A percentile compares a stretch with the other conserved stretches of the same genome.
These are phyloP conservation scores for Blastobasis adustella DNA, from an alignment of 2,888 invertebrate genomes.

Conservation along the genomic window DNA sequence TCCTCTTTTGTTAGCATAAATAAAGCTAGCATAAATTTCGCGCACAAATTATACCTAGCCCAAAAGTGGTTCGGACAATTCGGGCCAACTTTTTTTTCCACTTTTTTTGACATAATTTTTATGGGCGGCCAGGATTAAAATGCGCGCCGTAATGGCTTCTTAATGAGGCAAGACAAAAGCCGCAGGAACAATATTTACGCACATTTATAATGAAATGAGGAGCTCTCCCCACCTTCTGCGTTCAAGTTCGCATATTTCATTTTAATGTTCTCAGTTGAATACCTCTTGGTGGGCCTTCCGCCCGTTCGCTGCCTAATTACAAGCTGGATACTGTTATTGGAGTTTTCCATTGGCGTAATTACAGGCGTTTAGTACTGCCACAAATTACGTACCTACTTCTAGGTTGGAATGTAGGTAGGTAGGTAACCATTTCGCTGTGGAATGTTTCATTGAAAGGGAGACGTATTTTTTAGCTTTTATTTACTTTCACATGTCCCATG, in stretches of 20 bases:
- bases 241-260: conserved; percentile 44
- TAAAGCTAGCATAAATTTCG: no score
- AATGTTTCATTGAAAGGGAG: no score
- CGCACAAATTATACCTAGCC: no score
- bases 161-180: conserved; percentile 48
- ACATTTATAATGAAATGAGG: conserved; percentile 46
- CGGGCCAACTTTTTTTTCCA: background rate
- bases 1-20: no score
- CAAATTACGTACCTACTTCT: no score
- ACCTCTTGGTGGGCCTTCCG: conserved; percentile 3
- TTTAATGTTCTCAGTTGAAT: conserved; percentile 30
- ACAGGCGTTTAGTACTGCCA: conserved; percentile 2
- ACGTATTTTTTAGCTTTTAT: no score
- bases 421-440: no score
- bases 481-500: no score
- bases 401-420: no score
- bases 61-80: no score
- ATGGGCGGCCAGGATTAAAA: conserved; percentile 24
- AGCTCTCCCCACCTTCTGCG: conserved; percentile 18
- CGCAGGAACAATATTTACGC: conserved; percentile 49
- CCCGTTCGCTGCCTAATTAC: conserved; percentile 12
- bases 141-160: conserved; percentile 46
- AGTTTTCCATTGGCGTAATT: conserved; percentile 13
- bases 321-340: conserved; percentile 5
- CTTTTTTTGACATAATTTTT: conserved; percentile 13